A percentile compares a stretch with the other conserved stretches of the same genome.
Conservation (phyloP, 2,888 invertebrate species). For the Griposia aprilina region DNA sequence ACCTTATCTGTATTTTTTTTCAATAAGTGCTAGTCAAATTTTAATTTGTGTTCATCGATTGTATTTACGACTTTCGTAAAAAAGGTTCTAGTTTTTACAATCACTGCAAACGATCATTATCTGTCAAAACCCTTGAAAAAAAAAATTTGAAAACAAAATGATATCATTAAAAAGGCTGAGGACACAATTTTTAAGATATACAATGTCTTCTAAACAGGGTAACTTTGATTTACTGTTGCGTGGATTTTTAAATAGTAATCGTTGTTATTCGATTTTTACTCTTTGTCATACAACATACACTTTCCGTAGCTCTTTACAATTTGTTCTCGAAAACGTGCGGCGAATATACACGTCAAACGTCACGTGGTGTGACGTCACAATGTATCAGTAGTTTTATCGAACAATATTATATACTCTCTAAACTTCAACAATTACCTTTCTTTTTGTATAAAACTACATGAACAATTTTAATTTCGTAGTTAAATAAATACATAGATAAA, state of each 20-base stretch:
- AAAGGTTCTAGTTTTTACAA: neutral
- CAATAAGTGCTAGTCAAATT: conserved; percentile 30
- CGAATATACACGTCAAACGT: conserved; percentile 44
- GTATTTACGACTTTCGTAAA: neutral
- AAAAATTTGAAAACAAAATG: conserved; percentile 78
- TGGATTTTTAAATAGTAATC: conserved; percentile 80
- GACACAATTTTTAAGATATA: conserved; percentile 89
- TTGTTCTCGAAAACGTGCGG: conserved; percentile 39
- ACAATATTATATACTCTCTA: conserved; percentile 56
- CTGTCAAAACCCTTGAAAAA: conserved; percentile 78
- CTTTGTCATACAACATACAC: conserved; percentile 67
- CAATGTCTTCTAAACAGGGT: conserved; percentile 90
- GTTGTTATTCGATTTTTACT: conserved; percentile 86
- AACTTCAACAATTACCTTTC: conserved; percentile 33
- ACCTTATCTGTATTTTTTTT: conserved; percentile 39
- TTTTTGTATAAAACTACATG: conserved; percentile 48
- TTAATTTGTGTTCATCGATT: conserved; percentile 28
- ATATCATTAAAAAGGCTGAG: conserved; percentile 91
- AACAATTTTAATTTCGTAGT: conserved; percentile 65
- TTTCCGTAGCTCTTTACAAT: conserved; percentile 64
- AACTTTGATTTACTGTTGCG: conserved; percentile 88
- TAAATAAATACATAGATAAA: conserved; percentile 69
- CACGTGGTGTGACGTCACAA: conserved; percentile 34
- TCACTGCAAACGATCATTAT: conserved; percentile 66
- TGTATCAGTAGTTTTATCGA: conserved; percentile 58